Conservation (phyloP, 1,140 invertebrate species). For the Zaprionus kolodkinae region DNA sequence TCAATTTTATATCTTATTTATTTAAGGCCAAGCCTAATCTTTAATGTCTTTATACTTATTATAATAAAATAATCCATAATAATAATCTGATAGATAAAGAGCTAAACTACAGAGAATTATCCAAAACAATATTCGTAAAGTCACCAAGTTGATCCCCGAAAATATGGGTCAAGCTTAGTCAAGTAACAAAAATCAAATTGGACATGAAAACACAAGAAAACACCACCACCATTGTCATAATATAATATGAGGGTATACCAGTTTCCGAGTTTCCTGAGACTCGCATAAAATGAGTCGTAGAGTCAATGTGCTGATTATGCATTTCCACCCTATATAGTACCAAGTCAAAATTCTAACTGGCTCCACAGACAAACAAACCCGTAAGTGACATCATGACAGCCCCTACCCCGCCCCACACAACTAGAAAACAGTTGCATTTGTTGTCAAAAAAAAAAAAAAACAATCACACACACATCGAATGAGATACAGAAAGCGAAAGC, state of each 20-base stretch:
- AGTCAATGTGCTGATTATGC: slow-evolving; percentile 58
- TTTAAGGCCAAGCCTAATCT: too few relatives aligned
- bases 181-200: slow-evolving; percentile 37
- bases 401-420: slow-evolving; percentile 18
- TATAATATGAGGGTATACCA: slow-evolving; percentile 39
- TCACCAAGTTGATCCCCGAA: background rate
- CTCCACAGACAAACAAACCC: slow-evolving; percentile 30
- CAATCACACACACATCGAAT: slow-evolving; percentile 42
- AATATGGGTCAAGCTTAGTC: slow-evolving; percentile 50
- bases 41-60: background rate
- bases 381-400: slow-evolving; percentile 68
- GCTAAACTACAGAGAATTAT: background rate
- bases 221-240: slow-evolving; percentile 39
- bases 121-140: slow-evolving; percentile 7
- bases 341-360: background rate
- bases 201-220: slow-evolving; percentile 16
- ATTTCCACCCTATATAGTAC: slow-evolving; percentile 58
- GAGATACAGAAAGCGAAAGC: slow-evolving; percentile 70
- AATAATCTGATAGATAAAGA: background rate
- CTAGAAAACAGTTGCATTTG: slow-evolving; percentile 67
- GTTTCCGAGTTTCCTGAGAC: slow-evolving; percentile 42
- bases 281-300: slow-evolving; percentile 44
- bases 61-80: background rate
- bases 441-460: slow-evolving; percentile 14
- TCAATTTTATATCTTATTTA: too few relatives aligned